These are phyloP conservation scores for Lutjanus campechanus DNA, from an alignment of 2,797 vertebrate species.

Conservation along the genomic window DNA sequence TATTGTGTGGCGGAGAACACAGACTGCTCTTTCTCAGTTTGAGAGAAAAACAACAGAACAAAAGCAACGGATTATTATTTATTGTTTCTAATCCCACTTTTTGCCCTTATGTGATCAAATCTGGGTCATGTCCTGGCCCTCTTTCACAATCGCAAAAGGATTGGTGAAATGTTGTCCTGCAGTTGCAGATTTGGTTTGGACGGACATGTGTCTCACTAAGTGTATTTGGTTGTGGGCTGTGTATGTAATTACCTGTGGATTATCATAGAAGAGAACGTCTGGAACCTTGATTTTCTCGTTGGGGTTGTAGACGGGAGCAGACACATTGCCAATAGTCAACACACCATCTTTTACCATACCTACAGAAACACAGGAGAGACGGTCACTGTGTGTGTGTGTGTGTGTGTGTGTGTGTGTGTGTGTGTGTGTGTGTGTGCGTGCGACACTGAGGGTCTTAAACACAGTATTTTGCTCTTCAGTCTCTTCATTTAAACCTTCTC, in stretches of 20 bases:
- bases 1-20: not conserved
- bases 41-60: slow-evolving; percentile 10
- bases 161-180: not conserved
- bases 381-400: slow-evolving; percentile 4
- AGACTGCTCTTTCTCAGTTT: not conserved
- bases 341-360: slow-evolving; percentile 89
- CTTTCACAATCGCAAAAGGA: not conserved
- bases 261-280: slow-evolving; percentile 97
- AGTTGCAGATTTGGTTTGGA: not conserved
- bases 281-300: slow-evolving; percentile 94
- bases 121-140: slow-evolving; percentile 18
- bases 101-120: slow-evolving; percentile 10
- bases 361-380: slow-evolving; percentile 58
- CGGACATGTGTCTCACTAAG: not conserved
- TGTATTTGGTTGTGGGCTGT: not conserved
- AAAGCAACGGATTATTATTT: slow-evolving; percentile 10
- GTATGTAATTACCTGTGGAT: slow-evolving; percentile 88
- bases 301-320: slow-evolving; percentile 86
- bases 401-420: not conserved
- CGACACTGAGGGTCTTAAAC: not conserved
- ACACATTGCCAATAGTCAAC: slow-evolving; percentile 91
- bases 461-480: not conserved
- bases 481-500: too few species aligned
- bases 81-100: slow-evolving; percentile 28
- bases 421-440: too few species aligned